Conservation (phyloP, 2,797 vertebrate species). For the Anableps anableps region DNA sequence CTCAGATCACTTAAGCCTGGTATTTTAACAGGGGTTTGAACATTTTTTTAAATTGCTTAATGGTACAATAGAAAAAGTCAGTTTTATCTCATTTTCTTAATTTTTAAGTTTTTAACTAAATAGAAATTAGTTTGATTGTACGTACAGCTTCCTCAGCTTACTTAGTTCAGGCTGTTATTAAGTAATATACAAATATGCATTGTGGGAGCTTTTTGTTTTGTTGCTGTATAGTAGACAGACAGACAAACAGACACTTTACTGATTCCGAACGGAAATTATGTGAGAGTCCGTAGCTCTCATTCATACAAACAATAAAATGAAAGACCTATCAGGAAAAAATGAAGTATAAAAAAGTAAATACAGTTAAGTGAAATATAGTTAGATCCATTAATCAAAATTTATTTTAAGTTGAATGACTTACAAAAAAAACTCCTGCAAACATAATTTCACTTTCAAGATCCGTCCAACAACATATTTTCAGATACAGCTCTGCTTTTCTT, state of each 20-base stretch:
- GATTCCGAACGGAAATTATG: too few relatives aligned
- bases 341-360: too few relatives aligned
- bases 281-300: too few relatives aligned
- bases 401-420: not conserved
- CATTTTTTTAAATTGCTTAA: too few relatives aligned
- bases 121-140: not conserved
- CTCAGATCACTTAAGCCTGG: not conserved
- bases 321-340: too few relatives aligned
- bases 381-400: not conserved
- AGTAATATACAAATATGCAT: not conserved
- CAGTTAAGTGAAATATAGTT: too few relatives aligned
- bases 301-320: too few relatives aligned
- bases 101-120: not conserved
- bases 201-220: not conserved
- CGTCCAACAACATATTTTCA: constrained; percentile 11
- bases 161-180: not conserved
- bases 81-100: not conserved
- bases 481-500: not conserved
- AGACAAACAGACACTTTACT: too few relatives aligned
- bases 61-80: not conserved
- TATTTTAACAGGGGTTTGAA: too few relatives aligned
- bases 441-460: not conserved
- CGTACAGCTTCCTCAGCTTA: not conserved
- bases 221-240: too few relatives aligned
- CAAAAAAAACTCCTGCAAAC: not conserved